phyloP scores from a whole-genome alignment of 1,140 invertebrate species.

The Drosophila paulistorum region DNA sequence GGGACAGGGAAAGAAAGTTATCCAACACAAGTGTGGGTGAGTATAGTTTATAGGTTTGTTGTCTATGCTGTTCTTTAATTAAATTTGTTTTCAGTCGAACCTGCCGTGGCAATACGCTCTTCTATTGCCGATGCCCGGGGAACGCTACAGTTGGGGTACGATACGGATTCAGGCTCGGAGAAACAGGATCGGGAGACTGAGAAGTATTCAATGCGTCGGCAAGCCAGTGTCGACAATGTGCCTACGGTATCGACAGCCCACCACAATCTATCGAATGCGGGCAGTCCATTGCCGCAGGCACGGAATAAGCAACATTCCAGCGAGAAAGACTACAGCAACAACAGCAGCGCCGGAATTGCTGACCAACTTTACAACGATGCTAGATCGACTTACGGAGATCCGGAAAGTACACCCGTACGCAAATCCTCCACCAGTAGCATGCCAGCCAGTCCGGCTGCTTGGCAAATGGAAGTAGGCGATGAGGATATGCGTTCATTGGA shows the following conservation, averaged over 20 bases:
- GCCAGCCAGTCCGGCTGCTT: constrained; percentile 93
- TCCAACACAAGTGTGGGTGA: constrained; percentile 85
- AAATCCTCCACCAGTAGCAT: constrained; percentile 83
- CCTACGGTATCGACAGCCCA: constrained; percentile 56
- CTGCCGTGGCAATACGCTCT: constrained; percentile 87
- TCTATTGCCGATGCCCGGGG: constrained; percentile 90
- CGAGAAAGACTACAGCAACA: constrained; percentile 81
- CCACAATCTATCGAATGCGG: constrained; percentile 69
- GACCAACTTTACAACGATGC: constrained; percentile 57
- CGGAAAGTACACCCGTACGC: constrained; percentile 68
- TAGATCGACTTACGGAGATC: constrained; percentile 74
- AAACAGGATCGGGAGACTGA: constrained; percentile 85
- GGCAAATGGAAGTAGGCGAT: constrained; percentile 86
- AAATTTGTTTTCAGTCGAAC: constrained; percentile 72
- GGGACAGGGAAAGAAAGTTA: constrained; percentile 85
- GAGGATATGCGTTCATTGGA: constrained; percentile 74
- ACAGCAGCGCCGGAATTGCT: constrained; percentile 61
- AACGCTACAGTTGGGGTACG: constrained; percentile 88
- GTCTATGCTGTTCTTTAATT: not conserved
- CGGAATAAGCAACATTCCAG: constrained; percentile 84
- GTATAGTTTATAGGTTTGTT: not conserved
- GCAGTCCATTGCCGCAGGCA: constrained; percentile 84
- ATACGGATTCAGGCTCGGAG: constrained; percentile 84
- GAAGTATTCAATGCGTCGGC: constrained; percentile 85
- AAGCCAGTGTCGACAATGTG: constrained; percentile 81